A percentile compares a stretch with the other conserved stretches of the same genome.
These are phyloP conservation scores for Bombus affinis DNA, from an alignment of 1,140 invertebrate genomes.

Conservation along the genomic window DNA sequence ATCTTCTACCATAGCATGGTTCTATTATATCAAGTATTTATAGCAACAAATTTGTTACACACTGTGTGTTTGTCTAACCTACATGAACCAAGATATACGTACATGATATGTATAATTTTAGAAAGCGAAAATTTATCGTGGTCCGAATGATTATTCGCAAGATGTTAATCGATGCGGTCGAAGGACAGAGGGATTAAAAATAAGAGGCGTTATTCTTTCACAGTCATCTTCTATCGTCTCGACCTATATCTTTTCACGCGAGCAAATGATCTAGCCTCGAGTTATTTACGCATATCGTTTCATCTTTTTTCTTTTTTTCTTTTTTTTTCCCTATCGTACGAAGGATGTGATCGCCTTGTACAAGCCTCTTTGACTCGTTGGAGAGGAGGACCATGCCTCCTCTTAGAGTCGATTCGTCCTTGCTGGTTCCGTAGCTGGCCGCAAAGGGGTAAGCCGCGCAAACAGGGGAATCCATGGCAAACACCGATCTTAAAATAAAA, in stretches of 20 bases:
- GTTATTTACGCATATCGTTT: constrained; percentile 51
- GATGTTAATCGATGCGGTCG: neutral
- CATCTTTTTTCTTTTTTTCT: neutral
- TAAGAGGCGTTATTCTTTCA: constrained; percentile 25
- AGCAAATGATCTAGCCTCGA: constrained; percentile 36
- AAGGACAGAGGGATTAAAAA: neutral
- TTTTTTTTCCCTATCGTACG: neutral
- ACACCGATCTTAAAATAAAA: constrained; percentile 61
- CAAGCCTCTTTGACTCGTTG: neutral
- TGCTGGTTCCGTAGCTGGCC: constrained; percentile 44
- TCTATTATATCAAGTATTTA: no score
- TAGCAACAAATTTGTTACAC: no score
- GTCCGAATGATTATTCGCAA: neutral
- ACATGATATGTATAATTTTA: neutral
- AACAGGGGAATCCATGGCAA: constrained; percentile 55
- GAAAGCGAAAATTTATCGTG: neutral
- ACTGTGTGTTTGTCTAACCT: neutral
- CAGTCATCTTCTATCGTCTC: constrained; percentile 30
- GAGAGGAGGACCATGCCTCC: neutral
- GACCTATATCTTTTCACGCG: constrained; percentile 52
- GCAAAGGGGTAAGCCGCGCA: constrained; percentile 39
- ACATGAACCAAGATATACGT: no score
- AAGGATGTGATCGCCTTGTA: constrained; percentile 12
- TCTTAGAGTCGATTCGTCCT: constrained; percentile 50
- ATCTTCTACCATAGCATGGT: no score